These are phyloP conservation scores for Candidula unifasciata DNA, from an alignment of 2,888 invertebrate species.

Conservation along the genomic window DNA sequence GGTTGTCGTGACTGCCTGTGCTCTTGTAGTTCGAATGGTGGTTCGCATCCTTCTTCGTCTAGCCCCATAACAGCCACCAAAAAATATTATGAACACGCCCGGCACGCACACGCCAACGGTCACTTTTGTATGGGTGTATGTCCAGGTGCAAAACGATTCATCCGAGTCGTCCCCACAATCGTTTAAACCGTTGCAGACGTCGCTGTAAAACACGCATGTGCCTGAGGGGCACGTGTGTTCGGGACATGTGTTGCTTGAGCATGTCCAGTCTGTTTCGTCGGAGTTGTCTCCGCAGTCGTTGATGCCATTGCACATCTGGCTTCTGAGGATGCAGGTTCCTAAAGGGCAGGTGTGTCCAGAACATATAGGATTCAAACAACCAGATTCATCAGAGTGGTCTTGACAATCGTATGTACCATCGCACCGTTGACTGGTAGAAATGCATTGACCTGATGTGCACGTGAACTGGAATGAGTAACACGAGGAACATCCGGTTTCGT, in stretches of 20 bases:
- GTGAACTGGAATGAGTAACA: neutral
- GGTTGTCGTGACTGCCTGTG: too few relatives aligned
- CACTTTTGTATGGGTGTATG: too few relatives aligned
- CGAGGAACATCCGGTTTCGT: neutral
- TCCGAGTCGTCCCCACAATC: too few relatives aligned
- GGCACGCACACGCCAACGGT: too few relatives aligned
- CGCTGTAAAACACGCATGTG: neutral
- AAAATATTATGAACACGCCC: too few relatives aligned
- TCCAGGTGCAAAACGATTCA: too few relatives aligned
- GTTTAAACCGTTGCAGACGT: neutral
- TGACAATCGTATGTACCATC: neutral
- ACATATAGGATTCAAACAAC: neutral
- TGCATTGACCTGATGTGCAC: neutral
- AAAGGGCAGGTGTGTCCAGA: neutral
- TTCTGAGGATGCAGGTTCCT: neutral
- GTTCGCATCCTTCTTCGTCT: too few relatives aligned
- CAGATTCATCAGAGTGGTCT: conserved; percentile 3
- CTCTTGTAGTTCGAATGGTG: too few relatives aligned
- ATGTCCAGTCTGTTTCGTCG: neutral
- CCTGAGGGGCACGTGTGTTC: neutral
- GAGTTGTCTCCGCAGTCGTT: conserved; percentile 11
- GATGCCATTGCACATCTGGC: neutral
- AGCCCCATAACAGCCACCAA: too few relatives aligned
- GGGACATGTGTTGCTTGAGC: too few relatives aligned
- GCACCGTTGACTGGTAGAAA: neutral